Conservation (phyloP, 1,140 invertebrate species). For the Caenorhabditis inopinata region DNA sequence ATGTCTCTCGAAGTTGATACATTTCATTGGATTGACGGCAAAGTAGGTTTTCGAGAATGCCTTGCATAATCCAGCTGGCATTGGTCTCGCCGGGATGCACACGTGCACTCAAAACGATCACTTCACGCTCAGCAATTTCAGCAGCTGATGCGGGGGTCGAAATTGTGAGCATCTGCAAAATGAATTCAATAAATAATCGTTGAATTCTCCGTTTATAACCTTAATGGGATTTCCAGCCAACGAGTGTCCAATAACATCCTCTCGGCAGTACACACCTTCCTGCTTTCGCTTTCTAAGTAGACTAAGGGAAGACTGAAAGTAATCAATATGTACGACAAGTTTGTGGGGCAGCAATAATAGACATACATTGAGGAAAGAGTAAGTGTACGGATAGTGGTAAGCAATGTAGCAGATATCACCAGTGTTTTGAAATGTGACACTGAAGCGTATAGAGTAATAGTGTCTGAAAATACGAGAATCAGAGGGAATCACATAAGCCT, state of each 20-base stretch:
- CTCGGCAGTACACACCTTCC: conserved; percentile 7
- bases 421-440: conserved; percentile 83
- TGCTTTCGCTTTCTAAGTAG: conserved; percentile 35
- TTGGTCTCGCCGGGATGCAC: conserved; percentile 88
- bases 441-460: conserved; percentile 89
- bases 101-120: conserved; percentile 75
- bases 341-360: conserved; percentile 72
- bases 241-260: conserved; percentile 29
- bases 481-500: no score
- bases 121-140: conserved; percentile 67
- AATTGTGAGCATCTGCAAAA: conserved; percentile 79
- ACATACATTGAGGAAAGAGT: conserved; percentile 76
- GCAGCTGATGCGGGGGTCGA: conserved; percentile 78
- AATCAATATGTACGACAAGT: conserved; percentile 67
- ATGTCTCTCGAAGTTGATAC: conserved; percentile 59
- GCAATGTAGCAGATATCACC: conserved; percentile 89
- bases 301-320: conserved; percentile 74
- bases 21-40: conserved; percentile 24
- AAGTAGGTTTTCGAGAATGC: conserved; percentile 44
- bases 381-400: conserved; percentile 95
- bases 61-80: conserved; percentile 85
- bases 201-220: no score
- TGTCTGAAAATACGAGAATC: conserved; percentile 18
- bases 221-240: conserved; percentile 21
- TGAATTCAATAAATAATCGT: conserved; percentile 75